Base-by-base conservation (phyloP, 2,888 invertebrate species). In the Pheosia tremula region DNA sequence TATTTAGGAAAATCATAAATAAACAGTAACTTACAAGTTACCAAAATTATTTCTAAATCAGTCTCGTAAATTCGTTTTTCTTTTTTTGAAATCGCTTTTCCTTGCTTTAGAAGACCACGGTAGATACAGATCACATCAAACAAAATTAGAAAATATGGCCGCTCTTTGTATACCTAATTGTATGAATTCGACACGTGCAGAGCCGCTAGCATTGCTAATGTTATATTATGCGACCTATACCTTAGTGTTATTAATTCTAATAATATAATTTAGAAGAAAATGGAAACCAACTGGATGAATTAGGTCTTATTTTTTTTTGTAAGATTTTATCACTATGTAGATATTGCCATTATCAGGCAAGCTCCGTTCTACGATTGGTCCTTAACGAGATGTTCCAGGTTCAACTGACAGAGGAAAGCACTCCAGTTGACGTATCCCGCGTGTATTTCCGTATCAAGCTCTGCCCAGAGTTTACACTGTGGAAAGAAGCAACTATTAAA, bases 341-440 rank as follows among this genome's bases (percentile, higher is more conserved):
- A 4, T 47, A 47, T 4, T 47, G 3, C 5, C 47, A 8, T 45
- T 9, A 41, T 8, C 3, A 41, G 41, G 41, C 8, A 5, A 9
- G 43, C 39, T 8, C 4, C 8, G 38, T 60, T 50, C 9, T 75
- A 80, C 0, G 83, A 77, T 64, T 87, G 83, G 53, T 89, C 89
- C 68, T 91, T 93, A 24, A 94, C 88, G 0, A 92, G 84, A 66
- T 94, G 90, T 9, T 94, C 94, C 5, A 94, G 80, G 64, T 92
- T 92, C 41, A 94, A 74, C 67, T 92, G 89, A 62, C 93, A 93
- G 4, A 94, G 81, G 79, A 94, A 94, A 0, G 88, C 88, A 63
- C 83, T 89, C 94, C 94, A 94, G 72, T 94, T 93, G 6, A 94
- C 89, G 62, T 78, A 92, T 13, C 91, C 90, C 10, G 87, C 88